phyloP scores from a whole-genome alignment of 2,113 vertebrate genomes.

The Eupsittula cactorum region DNA sequence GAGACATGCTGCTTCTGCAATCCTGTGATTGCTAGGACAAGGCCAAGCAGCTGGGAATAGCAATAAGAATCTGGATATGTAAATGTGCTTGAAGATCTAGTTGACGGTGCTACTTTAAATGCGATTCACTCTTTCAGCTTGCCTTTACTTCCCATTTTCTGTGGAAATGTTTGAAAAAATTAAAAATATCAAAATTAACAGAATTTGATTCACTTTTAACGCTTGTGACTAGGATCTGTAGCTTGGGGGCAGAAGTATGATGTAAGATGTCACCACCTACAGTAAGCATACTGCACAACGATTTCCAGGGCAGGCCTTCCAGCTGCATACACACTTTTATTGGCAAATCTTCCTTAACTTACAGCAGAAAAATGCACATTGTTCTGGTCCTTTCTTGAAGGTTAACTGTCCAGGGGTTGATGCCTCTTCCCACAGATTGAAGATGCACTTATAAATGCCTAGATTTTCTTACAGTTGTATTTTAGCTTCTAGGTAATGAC shows the following conservation, averaged over 20 bases:
- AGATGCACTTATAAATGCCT: background rate
- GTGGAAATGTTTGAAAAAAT: background rate
- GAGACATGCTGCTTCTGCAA: background rate
- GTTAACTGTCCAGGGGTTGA: background rate
- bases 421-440: background rate
- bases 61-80: background rate
- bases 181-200: background rate
- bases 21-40: background rate
- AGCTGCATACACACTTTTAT: background rate
- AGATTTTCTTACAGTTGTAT: background rate
- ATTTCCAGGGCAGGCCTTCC: background rate
- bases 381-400: background rate
- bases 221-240: background rate
- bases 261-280: background rate
- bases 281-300: fast-evolving
- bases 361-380: background rate
- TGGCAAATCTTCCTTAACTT: background rate
- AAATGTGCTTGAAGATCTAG: background rate
- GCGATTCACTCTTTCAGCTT: background rate
- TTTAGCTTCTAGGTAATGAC: background rate
- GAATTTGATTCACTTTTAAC: background rate
- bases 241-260: background rate
- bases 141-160: background rate
- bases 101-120: background rate
- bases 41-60: background rate